These are phyloP conservation scores for Enteromius anoplus DNA, from an alignment of 2,797 vertebrate species.

Conservation along the genomic window DNA sequence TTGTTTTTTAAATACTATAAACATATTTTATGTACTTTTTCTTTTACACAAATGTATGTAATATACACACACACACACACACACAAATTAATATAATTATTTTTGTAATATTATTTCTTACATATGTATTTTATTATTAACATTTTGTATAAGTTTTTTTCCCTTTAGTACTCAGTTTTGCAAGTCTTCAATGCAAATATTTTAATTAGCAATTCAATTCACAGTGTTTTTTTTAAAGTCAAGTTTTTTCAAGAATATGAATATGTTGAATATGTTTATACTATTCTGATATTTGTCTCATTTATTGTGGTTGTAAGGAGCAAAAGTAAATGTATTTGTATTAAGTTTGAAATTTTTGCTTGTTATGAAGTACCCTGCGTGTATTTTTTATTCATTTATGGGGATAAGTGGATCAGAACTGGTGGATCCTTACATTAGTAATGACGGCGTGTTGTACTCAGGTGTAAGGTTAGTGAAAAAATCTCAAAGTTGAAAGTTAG, in stretches of 20 bases:
- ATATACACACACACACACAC: too few species aligned
- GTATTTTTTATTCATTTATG: not conserved
- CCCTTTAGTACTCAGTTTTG: not conserved
- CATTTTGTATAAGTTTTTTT: not conserved
- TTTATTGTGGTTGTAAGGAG: not conserved
- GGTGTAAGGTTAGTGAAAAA: conserved; percentile 19
- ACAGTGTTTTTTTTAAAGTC: not conserved
- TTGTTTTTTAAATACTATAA: not conserved
- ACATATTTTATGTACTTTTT: not conserved
- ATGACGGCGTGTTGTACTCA: conserved; percentile 14
- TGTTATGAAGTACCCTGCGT: too few species aligned
- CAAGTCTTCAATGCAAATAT: not conserved
- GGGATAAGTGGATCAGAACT: not conserved
- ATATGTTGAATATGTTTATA: not conserved
- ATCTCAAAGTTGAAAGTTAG: conserved; percentile 55
- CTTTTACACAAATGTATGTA: not conserved
- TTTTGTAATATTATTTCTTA: not conserved
- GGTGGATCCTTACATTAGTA: conserved; percentile 4
- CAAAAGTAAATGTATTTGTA: not conserved
- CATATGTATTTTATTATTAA: not conserved
- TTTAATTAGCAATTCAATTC: not conserved
- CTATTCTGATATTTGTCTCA: not conserved
- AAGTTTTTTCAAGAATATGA: too few species aligned
- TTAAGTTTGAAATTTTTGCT: not conserved
- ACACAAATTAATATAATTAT: not conserved